These are phyloP conservation scores for Chloebia gouldiae DNA, from an alignment of 2,113 vertebrate species.

Conservation along the genomic window DNA sequence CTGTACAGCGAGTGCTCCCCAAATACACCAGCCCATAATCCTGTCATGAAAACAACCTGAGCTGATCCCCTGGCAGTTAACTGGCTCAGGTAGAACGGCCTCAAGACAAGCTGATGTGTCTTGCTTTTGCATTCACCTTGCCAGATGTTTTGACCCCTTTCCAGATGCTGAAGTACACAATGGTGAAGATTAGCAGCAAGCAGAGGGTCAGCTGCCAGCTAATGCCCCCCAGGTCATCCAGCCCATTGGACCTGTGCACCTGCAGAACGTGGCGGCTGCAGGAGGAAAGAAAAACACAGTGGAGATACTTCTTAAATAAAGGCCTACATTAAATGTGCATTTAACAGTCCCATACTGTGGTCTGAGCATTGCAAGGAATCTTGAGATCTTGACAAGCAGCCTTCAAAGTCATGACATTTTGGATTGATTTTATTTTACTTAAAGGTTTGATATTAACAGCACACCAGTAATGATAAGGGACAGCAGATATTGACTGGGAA, in stretches of 20 bases:
- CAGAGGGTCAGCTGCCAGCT: conserved; percentile 95
- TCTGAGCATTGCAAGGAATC: neutral
- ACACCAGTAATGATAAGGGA: neutral
- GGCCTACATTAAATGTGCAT: neutral
- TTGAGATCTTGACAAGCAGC: neutral
- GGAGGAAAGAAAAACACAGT: neutral
- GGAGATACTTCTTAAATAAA: neutral
- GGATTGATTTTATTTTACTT: neutral
- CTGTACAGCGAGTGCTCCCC: neutral
- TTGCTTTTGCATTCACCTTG: conserved; percentile 79
- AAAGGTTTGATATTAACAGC: neutral
- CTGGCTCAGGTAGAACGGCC: neutral
- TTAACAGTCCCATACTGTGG: neutral
- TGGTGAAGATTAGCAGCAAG: conserved; percentile 90
- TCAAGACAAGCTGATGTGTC: neutral
- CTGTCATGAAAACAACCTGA: neutral
- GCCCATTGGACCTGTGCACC: conserved; percentile 87
- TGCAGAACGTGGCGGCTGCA: conserved; percentile 90
- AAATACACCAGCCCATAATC: neutral
- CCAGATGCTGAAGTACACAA: conserved; percentile 99
- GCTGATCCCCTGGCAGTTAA: neutral
- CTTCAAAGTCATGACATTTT: neutral
- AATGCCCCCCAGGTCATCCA: conserved; percentile 90
- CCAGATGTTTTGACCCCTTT: conserved; percentile 98
- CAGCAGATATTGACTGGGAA: neutral